phyloP scores from a whole-genome alignment of 2,797 vertebrate genomes.

The Ciconia nigra region DNA sequence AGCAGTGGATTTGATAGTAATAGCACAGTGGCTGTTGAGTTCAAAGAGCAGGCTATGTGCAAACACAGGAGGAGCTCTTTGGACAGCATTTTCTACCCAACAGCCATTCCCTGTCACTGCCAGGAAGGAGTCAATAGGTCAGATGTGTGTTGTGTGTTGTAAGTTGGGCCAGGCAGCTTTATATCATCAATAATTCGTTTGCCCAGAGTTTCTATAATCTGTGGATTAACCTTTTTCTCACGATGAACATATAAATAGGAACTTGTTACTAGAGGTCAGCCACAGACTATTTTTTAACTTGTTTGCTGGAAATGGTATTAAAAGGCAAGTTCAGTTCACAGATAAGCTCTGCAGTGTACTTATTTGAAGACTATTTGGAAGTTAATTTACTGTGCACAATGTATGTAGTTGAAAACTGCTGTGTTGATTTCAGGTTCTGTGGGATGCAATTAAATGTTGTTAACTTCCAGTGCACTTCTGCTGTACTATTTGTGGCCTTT shows the following conservation, averaged over 20 bases:
- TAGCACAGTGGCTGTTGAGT: neutral
- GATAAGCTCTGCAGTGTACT: neutral
- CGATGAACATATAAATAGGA: conserved; percentile 1
- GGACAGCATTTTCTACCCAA: neutral
- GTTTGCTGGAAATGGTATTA: conserved; percentile 43
- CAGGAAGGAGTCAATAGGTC: neutral
- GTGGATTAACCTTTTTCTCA: conserved; percentile 37
- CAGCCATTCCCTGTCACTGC: neutral
- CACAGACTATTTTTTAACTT: conserved; percentile 33
- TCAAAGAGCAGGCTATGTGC: neutral
- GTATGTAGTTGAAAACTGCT: neutral
- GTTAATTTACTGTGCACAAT: neutral
- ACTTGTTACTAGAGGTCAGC: conserved; percentile 4
- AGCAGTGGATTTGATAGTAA: neutral
- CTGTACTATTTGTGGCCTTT: neutral
- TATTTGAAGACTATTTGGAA: conserved; percentile 6
- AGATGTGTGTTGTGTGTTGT: neutral
- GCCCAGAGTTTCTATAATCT: neutral
- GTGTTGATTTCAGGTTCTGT: neutral
- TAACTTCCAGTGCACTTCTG: neutral
- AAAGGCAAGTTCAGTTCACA: conserved; percentile 38
- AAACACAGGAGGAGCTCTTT: neutral
- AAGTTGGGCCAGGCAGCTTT: neutral
- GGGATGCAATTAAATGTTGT: neutral
- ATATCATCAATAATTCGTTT: neutral